Evolutionary conservation across 2,888 invertebrate genomes (phyloP), one percentile per base, ranked within the genome.

Genomic region (Macroteleia sp.): DNA sequence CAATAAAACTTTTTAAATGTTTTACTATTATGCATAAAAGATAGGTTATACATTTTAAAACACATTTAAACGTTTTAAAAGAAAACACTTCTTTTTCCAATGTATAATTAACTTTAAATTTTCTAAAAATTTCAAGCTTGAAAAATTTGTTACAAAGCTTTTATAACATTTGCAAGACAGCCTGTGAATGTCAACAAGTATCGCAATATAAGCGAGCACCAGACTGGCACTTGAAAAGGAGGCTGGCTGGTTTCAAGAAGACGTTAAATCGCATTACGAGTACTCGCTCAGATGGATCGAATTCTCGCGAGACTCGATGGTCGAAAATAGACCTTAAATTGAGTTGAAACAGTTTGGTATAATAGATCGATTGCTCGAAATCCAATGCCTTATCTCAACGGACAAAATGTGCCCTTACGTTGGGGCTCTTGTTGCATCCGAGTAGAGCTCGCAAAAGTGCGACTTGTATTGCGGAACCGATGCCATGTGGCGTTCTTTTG

Each of bases 401-500:
- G 75, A 73, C 80, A 64, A 76, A 78, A 76, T 71, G 77, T 75
- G 66, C 73, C 67, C 70, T 36, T 66, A 62, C 74, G 71, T 64
- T 67, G 67, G 25, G 52, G 76, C 76, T 76, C 79, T 79, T 77
- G 80, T 80, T 80, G 77, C 74, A 71, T 77, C 54, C 70, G 71
- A 80, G 80, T 50, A 67, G 48, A 80, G 70, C 44, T 61, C 34
- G 64, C 54, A 73, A 79, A 66, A 74, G 70, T 57, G 62, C 64
- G 61, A 70, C 59, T 50, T 76, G 70, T 81, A 67, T 70, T 64
- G 59, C 71, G 57, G 25, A 62, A 67, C 36, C 36, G 66, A 77
- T 83, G 85, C 86, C 86, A 88, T 86, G 86, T 87, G 88, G 87
- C 83, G 83, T 80, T 62, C 82, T 79, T 80, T 83, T 81, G 83